phyloP scores from a whole-genome alignment of 1,140 invertebrate species.

The Achroia grisella region DNA sequence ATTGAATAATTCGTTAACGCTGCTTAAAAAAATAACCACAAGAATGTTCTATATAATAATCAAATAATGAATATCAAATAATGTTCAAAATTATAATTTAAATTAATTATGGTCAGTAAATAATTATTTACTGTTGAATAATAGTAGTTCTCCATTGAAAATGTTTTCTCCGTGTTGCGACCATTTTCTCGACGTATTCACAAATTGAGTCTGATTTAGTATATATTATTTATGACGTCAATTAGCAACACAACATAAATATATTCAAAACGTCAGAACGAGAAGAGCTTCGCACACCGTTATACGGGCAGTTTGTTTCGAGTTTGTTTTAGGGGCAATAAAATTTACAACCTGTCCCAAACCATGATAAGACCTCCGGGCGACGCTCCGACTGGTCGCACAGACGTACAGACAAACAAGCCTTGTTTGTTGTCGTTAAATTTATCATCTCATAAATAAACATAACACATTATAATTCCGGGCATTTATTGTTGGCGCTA shows the following conservation, averaged over 20 bases:
- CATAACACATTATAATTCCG: constrained; percentile 23
- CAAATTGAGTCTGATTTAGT: background rate
- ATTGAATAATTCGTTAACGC: too few species aligned
- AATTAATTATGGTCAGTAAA: too few species aligned
- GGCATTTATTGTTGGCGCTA: constrained; percentile 3
- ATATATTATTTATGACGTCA: background rate
- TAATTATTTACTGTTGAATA: too few species aligned
- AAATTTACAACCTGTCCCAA: constrained; percentile 38
- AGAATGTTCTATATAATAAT: too few species aligned
- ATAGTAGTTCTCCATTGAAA: too few species aligned
- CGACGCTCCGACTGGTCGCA: constrained; percentile 13
- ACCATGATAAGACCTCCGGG: constrained; percentile 20
- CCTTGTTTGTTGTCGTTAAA: constrained; percentile 24
- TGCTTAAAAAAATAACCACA: too few species aligned
- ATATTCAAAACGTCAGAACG: background rate
- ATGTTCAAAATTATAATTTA: too few species aligned
- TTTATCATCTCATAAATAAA: constrained; percentile 46
- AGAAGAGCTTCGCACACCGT: constrained; percentile 9
- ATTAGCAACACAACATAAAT: background rate
- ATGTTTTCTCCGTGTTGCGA: too few species aligned
- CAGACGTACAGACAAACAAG: constrained; percentile 22
- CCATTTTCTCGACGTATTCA: too few species aligned
- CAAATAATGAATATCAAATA: too few species aligned
- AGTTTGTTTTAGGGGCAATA: constrained; percentile 40
- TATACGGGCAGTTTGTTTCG: constrained; percentile 31